These are phyloP conservation scores for Drosophila cracens DNA, from an alignment of 2,888 invertebrate genomes.

Conservation along the genomic window DNA sequence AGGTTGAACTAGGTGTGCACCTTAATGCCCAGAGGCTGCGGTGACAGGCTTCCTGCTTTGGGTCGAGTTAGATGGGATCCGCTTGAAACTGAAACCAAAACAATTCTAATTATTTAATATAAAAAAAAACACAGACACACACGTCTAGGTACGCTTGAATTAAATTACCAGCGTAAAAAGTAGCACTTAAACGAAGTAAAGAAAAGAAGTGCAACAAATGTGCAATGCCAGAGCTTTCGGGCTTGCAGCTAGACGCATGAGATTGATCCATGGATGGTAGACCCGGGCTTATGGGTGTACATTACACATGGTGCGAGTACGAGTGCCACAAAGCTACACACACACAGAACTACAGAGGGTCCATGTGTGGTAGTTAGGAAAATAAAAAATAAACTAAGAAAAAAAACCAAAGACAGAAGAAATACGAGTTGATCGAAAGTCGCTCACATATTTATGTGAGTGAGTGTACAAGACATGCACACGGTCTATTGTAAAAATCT, in stretches of 20 bases:
- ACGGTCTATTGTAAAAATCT: conserved; percentile 81
- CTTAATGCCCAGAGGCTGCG: conserved; percentile 53
- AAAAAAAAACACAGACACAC: conserved; percentile 11
- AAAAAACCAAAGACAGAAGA: conserved; percentile 53
- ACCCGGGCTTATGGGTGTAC: conserved; percentile 52
- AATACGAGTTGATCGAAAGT: conserved; percentile 69
- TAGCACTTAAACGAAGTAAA: conserved; percentile 41
- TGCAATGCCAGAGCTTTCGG: conserved; percentile 39
- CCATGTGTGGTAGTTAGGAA: conserved; percentile 4
- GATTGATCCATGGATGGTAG: conserved; percentile 41
- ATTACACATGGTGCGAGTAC: conserved; percentile 41
- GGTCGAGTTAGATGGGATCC: conserved; percentile 48
- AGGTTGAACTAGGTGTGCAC: conserved; percentile 43
- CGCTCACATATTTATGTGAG: conserved; percentile 22
- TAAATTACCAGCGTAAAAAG: conserved; percentile 67
- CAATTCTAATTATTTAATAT: conserved; percentile 78
- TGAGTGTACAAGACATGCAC: conserved; percentile 21
- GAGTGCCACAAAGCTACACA: not conserved
- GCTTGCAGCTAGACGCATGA: conserved; percentile 42
- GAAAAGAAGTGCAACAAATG: conserved; percentile 65
- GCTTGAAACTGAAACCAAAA: conserved; percentile 67
- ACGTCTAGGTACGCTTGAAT: conserved; percentile 71
- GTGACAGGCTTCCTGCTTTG: conserved; percentile 72
- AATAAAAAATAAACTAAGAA: conserved; percentile 1
- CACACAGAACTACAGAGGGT: not conserved